Evolutionary conservation across 2,797 vertebrate genomes (phyloP).

Genomic region (Halcyon smyrnensis): DNA sequence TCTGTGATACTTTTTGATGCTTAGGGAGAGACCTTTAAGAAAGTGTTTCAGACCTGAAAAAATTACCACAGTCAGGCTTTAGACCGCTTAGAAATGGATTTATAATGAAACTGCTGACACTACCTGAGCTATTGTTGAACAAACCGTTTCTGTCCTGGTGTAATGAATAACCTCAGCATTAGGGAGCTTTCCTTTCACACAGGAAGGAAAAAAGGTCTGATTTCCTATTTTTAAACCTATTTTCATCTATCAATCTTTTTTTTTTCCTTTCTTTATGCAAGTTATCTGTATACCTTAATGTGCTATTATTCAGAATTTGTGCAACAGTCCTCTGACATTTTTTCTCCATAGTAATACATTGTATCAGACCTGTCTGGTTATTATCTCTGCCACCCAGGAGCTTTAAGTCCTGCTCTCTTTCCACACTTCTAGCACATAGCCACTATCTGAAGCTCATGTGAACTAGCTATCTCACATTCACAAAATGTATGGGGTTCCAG

Average conservation of each 20-base stretch:
- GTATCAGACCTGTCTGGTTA: slow-evolving; percentile 25
- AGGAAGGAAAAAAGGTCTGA: background rate
- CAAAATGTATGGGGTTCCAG: slow-evolving; percentile 12
- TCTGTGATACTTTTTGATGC: background rate
- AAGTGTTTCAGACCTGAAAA: slow-evolving; percentile 2
- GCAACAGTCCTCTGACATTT: slow-evolving; percentile 34
- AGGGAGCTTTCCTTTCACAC: slow-evolving; percentile 29
- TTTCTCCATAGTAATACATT: background rate
- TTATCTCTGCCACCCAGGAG: slow-evolving; percentile 40
- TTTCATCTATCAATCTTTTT: background rate
- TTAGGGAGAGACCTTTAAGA: slow-evolving; percentile 5
- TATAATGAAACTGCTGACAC: slow-evolving; percentile 45
- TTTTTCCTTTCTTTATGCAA: background rate
- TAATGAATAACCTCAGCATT: slow-evolving; percentile 19
- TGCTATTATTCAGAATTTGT: slow-evolving; percentile 8
- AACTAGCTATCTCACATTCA: background rate
- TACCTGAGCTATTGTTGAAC: slow-evolving; percentile 11
- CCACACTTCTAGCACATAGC: background rate
- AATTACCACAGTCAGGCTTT: slow-evolving; percentile 4
- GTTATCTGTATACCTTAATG: slow-evolving; percentile 1
- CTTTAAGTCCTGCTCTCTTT: background rate
- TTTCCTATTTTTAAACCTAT: slow-evolving; percentile 59
- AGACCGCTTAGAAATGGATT: slow-evolving; percentile 39
- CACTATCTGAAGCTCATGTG: background rate
- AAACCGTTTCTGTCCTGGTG: slow-evolving; percentile 35